These are phyloP conservation scores for Drosophila mauritiana DNA, from an alignment of 1,140 invertebrate genomes.

Conservation along the genomic window DNA sequence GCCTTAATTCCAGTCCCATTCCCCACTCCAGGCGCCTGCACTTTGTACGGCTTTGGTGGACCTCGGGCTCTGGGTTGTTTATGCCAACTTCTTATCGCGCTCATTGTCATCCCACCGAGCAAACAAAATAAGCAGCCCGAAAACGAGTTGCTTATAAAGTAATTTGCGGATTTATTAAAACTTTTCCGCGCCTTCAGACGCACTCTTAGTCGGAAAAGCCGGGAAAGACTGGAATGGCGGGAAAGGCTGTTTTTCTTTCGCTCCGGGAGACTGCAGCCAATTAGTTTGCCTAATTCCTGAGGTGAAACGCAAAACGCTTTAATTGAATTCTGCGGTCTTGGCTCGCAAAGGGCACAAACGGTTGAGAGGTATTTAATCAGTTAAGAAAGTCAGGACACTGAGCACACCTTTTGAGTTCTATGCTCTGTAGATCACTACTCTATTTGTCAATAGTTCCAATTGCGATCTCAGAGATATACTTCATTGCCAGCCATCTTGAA, in stretches of 20 bases:
- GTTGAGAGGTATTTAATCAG: constrained; percentile 11
- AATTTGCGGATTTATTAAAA: constrained; percentile 81
- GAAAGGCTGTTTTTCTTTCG: constrained; percentile 24
- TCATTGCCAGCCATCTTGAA: background rate
- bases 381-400: background rate
- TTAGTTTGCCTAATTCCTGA: constrained; percentile 72
- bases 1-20: constrained; percentile 45
- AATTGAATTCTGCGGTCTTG: constrained; percentile 41
- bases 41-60: constrained; percentile 34
- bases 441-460: too few relatives aligned
- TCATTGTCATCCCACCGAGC: constrained; percentile 42
- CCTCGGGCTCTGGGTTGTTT: constrained; percentile 31
- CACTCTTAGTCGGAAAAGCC: constrained; percentile 30
- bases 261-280: constrained; percentile 39
- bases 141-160: constrained; percentile 74
- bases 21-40: constrained; percentile 30
- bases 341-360: constrained; percentile 1
- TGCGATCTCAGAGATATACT: background rate
- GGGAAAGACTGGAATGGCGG: background rate
- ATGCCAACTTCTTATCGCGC: constrained; percentile 59
- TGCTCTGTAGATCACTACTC: background rate
- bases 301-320: constrained; percentile 53
- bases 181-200: constrained; percentile 64
- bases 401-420: too few relatives aligned
- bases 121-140: constrained; percentile 39